Evolutionary conservation across 2,113 vertebrate species (phyloP).

Genomic region (Mormoops blainvillei): DNA sequence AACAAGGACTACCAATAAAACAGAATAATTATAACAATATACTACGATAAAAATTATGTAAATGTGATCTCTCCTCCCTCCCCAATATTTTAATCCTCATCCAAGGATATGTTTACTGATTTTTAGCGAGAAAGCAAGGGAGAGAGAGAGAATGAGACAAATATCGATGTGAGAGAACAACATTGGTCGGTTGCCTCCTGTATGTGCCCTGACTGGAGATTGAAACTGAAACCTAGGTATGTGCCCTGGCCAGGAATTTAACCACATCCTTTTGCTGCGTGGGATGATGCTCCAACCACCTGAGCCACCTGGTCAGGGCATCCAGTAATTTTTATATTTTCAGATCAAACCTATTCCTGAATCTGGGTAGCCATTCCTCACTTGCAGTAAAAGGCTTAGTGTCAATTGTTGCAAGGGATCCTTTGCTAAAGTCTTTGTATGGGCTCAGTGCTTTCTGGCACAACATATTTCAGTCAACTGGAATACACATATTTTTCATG

Average conservation of each 20-base stretch:
- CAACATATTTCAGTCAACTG: not conserved
- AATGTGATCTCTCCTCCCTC: not conserved
- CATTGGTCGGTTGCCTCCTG: not conserved
- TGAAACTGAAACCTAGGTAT: no score
- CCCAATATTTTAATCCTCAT: no score
- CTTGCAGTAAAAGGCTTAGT: not conserved
- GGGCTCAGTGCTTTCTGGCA: not conserved
- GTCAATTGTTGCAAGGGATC: no score
- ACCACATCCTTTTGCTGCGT: no score
- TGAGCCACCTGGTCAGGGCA: no score
- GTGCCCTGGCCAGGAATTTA: no score
- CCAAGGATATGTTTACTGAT: no score
- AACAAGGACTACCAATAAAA: not conserved
- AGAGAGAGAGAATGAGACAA: no score
- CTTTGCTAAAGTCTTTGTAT: not conserved
- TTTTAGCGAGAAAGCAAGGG: no score
- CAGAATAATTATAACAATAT: not conserved
- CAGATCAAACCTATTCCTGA: not conserved
- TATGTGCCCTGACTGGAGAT: not conserved
- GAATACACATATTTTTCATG: not conserved
- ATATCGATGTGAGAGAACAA: no score
- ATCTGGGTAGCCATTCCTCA: not conserved
- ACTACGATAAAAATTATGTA: not conserved
- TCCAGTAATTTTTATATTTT: not conserved
- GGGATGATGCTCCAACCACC: no score